Evolutionary conservation across 2,797 vertebrate species (phyloP).

Genomic region (Xenopus petersii): DNA sequence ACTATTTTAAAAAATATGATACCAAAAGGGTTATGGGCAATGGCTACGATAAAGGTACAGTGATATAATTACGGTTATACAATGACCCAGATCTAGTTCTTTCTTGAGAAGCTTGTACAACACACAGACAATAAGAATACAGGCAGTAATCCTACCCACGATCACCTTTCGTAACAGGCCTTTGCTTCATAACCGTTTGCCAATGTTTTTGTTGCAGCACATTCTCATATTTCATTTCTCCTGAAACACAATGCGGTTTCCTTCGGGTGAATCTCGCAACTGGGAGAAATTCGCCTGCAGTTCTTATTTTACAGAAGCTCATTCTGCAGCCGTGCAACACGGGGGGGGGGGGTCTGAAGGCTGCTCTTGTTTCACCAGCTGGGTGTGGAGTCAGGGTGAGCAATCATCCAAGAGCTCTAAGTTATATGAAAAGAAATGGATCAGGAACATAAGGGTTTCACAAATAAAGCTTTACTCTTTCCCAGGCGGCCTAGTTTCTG

Average conservation of each 20-base stretch:
- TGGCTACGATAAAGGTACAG: not conserved
- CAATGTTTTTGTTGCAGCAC: not conserved
- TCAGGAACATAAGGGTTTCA: not conserved
- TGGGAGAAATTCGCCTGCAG: not conserved
- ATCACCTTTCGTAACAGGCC: not conserved
- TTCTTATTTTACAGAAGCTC: not conserved
- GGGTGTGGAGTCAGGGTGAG: not conserved
- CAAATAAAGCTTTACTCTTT: too few relatives aligned
- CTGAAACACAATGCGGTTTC: constrained; percentile 13
- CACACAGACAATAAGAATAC: not conserved
- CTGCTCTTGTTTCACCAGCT: not conserved
- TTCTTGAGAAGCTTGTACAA: not conserved
- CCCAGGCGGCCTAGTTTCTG: too few relatives aligned
- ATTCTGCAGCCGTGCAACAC: not conserved
- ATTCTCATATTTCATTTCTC: constrained; percentile 7
- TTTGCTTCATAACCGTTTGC: constrained; percentile 2
- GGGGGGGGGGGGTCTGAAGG: not conserved
- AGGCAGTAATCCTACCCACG: not conserved
- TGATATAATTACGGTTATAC: constrained; percentile 5
- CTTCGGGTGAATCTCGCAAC: not conserved
- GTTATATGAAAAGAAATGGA: not conserved
- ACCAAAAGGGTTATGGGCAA: too few relatives aligned
- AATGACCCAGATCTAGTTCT: constrained; percentile 16
- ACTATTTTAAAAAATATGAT: too few relatives aligned
- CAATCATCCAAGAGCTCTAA: not conserved